These are phyloP conservation scores for Caenorhabditis briggsae DNA, from an alignment of 1,140 invertebrate species.

Conservation along the genomic window DNA sequence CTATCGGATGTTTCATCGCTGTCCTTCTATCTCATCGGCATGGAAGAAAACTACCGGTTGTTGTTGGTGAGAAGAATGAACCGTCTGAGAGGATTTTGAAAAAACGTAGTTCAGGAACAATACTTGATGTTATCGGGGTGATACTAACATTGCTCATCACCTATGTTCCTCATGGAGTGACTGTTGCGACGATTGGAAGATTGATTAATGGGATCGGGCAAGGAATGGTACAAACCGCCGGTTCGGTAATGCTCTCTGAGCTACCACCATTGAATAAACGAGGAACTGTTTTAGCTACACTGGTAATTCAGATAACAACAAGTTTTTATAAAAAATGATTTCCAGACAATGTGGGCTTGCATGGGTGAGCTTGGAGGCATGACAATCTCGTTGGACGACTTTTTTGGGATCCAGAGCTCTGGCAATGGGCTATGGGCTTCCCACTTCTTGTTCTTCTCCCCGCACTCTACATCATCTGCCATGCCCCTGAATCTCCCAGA, in stretches of 20 bases:
- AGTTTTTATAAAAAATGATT: too few species aligned
- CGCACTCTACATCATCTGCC: slow-evolving; percentile 12
- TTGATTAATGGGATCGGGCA: slow-evolving; percentile 62
- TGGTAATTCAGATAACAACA: slow-evolving; percentile 10
- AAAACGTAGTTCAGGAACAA: slow-evolving; percentile 23
- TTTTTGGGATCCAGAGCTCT: slow-evolving; percentile 51
- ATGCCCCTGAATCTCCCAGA: slow-evolving; percentile 59
- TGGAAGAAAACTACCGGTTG: slow-evolving; percentile 58
- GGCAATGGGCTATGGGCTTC: slow-evolving; percentile 56
- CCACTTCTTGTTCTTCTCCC: slow-evolving; percentile 51
- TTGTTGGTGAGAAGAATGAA: slow-evolving; percentile 26
- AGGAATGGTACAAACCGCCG: slow-evolving; percentile 58
- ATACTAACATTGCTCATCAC: slow-evolving; percentile 45
- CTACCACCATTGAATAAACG: slow-evolving; percentile 47
- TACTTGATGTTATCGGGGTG: slow-evolving; percentile 57
- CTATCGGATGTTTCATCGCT: slow-evolving; percentile 60
- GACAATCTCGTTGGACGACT: slow-evolving; percentile 48
- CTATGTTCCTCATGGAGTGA: slow-evolving; percentile 39
- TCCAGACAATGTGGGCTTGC: slow-evolving; percentile 63
- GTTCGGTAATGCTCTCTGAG: slow-evolving; percentile 58
- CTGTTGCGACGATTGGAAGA: slow-evolving; percentile 53
- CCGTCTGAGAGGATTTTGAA: too few species aligned
- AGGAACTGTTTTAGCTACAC: slow-evolving; percentile 55
- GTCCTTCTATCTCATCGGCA: slow-evolving; percentile 42
- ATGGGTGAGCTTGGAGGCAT: slow-evolving; percentile 58